Evolutionary conservation across 2,888 invertebrate species (phyloP).

Genomic region (Drosophila hawaiiensis): DNA sequence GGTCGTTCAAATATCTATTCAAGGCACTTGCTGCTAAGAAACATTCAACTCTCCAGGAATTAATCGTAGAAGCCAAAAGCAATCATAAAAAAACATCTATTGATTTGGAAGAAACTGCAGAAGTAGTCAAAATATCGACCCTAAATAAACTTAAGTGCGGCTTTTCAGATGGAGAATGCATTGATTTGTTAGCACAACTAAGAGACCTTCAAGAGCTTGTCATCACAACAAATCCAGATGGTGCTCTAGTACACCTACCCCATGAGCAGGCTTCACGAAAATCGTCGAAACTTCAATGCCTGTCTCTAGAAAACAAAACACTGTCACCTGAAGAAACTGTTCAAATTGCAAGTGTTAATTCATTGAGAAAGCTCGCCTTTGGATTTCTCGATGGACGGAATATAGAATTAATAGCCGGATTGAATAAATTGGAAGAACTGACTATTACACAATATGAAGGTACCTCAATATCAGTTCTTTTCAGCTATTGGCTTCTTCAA

Average conservation of each 20-base stretch:
- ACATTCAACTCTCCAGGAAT: neutral
- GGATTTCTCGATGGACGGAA: neutral
- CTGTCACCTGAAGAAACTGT: constrained; percentile 1
- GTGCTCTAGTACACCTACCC: neutral
- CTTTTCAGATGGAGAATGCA: neutral
- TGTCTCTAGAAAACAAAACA: neutral
- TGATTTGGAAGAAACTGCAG: neutral
- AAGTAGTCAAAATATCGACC: neutral
- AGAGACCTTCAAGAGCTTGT: neutral
- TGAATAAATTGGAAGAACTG: neutral
- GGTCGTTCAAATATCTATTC: constrained; percentile 2
- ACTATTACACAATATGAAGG: neutral
- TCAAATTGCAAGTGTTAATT: neutral
- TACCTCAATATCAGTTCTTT: neutral
- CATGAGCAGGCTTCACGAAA: neutral
- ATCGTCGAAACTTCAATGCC: neutral
- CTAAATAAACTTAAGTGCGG: constrained; percentile 1
- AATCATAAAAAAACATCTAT: neutral
- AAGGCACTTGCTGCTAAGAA: neutral
- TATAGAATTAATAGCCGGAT: neutral
- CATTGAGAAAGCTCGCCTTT: neutral
- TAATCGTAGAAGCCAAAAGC: neutral
- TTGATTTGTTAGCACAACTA: neutral
- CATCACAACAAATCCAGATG: neutral
- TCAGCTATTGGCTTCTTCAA: neutral